A percentile compares a stretch with the other conserved stretches of the same genome.
Evolutionary conservation across 1,140 invertebrate genomes (phyloP).

Genomic region (Rhopalosiphum maidis): DNA sequence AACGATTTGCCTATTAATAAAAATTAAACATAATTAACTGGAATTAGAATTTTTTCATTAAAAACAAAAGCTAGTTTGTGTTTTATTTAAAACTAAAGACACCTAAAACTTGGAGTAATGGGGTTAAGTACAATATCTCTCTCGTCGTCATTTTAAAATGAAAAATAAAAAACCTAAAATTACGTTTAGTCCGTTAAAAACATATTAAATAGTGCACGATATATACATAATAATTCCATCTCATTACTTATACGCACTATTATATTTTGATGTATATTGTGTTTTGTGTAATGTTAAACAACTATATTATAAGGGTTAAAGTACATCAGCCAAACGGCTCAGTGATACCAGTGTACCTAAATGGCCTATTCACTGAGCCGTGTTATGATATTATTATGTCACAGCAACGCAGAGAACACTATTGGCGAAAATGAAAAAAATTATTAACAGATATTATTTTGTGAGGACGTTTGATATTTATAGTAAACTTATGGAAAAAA

Average conservation of each 20-base stretch:
- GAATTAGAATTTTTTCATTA: neutral
- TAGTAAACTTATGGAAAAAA: too few species aligned
- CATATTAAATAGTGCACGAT: neutral
- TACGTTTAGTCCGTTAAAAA: too few species aligned
- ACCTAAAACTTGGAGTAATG: neutral
- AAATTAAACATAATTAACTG: neutral
- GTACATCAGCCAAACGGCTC: neutral
- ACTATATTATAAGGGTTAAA: neutral
- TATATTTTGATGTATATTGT: neutral
- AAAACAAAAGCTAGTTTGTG: neutral
- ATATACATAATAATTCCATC: neutral
- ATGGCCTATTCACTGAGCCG: neutral
- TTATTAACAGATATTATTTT: too few species aligned
- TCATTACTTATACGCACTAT: neutral
- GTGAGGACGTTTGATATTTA: too few species aligned
- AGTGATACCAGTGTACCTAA: neutral
- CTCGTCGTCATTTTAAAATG: too few species aligned
- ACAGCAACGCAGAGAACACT: too few species aligned
- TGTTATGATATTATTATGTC: neutral
- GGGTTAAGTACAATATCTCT: neutral
- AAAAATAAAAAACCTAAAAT: too few species aligned
- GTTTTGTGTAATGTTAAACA: neutral
- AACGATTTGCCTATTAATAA: too few species aligned
- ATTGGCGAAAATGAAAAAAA: too few species aligned
- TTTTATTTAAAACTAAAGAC: too few species aligned